phyloP scores from a whole-genome alignment of 1,140 invertebrate genomes.

The Diploscapter pachys region DNA sequence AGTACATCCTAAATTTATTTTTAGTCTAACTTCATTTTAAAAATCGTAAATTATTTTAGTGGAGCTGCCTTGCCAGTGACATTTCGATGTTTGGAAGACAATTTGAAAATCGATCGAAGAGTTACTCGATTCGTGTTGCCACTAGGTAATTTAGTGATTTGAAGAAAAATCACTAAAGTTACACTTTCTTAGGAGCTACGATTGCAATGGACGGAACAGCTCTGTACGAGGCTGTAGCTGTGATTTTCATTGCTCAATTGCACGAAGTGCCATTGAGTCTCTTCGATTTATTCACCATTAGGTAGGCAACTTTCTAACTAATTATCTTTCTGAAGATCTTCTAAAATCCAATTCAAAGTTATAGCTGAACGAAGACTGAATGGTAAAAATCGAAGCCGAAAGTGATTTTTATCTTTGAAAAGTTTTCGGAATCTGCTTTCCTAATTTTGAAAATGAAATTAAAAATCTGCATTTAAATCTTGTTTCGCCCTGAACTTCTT shows the following conservation, averaged over 20 bases:
- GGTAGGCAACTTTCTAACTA: constrained; percentile 54
- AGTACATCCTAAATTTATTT: too few relatives aligned
- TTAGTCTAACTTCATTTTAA: too few relatives aligned
- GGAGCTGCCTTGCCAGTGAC: constrained; percentile 89
- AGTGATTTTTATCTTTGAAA: too few relatives aligned
- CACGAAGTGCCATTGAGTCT: constrained; percentile 65
- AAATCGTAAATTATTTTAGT: constrained; percentile 63
- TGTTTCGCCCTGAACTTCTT: too few relatives aligned
- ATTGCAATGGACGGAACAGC: constrained; percentile 62
- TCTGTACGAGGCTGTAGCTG: constrained; percentile 64
- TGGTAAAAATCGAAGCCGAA: too few relatives aligned
- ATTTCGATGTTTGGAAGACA: constrained; percentile 70
- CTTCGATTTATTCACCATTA: constrained; percentile 74
- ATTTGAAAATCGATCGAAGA: constrained; percentile 61
- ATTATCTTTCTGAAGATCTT: not conserved
- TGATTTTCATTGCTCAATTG: constrained; percentile 68
- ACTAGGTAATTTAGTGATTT: constrained; percentile 67
- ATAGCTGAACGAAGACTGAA: too few relatives aligned
- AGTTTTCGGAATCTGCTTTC: too few relatives aligned
- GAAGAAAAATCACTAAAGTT: constrained; percentile 33
- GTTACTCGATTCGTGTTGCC: constrained; percentile 91
- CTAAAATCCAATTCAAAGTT: too few relatives aligned
- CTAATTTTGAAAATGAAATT: too few relatives aligned
- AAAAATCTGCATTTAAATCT: too few relatives aligned
- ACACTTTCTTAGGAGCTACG: not conserved